Base-by-base conservation (phyloP, 2,888 invertebrate genomes). In the Limnephilus marmoratus region DNA sequence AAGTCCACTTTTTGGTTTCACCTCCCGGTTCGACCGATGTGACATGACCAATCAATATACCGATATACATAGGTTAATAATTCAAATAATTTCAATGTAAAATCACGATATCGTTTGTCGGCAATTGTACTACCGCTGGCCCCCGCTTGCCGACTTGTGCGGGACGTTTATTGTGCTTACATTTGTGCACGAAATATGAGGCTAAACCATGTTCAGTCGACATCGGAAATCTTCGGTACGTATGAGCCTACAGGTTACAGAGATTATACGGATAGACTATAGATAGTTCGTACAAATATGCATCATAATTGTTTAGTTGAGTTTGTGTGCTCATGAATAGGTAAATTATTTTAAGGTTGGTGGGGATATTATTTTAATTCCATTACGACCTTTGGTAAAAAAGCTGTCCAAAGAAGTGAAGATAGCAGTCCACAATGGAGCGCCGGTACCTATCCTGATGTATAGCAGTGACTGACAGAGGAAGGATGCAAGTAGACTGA, bases 11-110 rank as follows among this genome's bases (percentile, higher is more conserved):
- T 85, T 85, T 37, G 85, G 31, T 34, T 45, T 5, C 89, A 13
- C 81, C 89, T 34, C 85, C 24, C 45, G n/a, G 15, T 31, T 41
- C 85, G 34, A 24, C 45, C 85, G 41, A 85, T 41, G 37, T 92
- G 92, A 93, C 93, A 92, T 85, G 85, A 41, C 91, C 93, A 93
- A 93, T 93, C 93, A 93, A 91, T 91, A 89, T 90, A 37, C 88
- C 82, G 88, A 92, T 90, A 92, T 85, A 49, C 53, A 68, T 68
- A 85, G 41, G 85, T 85, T 85, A 85, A 92, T 90, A 92, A 88
- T 92, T 91, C 87, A 87, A 81, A 41, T 85, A 87, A 87, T 85
- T 91, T 53, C 83, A 81, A 91, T 92, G 88, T 91, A 82, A 88
- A 85, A 92, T 91, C 91, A 92, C 91, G 92, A 92, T 83, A 90